These are phyloP conservation scores for Philopotamus ludificatus DNA, from an alignment of 1,140 invertebrate species.

Conservation along the genomic window DNA sequence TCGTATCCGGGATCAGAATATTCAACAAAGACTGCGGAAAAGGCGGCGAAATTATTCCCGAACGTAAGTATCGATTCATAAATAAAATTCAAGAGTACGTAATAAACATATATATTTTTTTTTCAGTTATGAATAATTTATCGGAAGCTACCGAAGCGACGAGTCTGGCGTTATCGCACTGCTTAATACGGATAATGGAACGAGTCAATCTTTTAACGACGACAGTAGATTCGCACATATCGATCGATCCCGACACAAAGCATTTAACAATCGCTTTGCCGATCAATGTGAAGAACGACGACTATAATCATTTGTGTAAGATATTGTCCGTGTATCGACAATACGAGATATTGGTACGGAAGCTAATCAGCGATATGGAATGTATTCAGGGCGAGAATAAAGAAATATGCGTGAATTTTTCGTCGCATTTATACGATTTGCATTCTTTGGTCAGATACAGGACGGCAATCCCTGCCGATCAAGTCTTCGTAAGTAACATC, in stretches of 20 bases:
- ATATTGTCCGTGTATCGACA: slow-evolving; percentile 61
- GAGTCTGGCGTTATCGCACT: slow-evolving; percentile 53
- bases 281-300: slow-evolving; percentile 42
- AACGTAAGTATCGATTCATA: slow-evolving; percentile 55
- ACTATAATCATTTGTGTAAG: slow-evolving; percentile 55
- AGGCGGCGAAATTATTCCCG: slow-evolving; percentile 65
- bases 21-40: slow-evolving; percentile 68
- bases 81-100: no score
- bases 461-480: slow-evolving; percentile 60
- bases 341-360: slow-evolving; percentile 61
- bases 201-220: slow-evolving; percentile 63
- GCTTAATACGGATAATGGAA: slow-evolving; percentile 59
- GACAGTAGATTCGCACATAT: slow-evolving; percentile 53
- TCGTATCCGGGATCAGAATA: slow-evolving; percentile 65
- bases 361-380: slow-evolving; percentile 58
- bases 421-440: slow-evolving; percentile 54
- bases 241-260: slow-evolving; percentile 47
- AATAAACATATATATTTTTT: slow-evolving; percentile 2
- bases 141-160: slow-evolving; percentile 59
- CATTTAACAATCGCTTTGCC: slow-evolving; percentile 38
- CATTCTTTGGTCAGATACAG: slow-evolving; percentile 61
- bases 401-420: slow-evolving; percentile 49
- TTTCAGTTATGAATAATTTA: slow-evolving; percentile 61
- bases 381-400: slow-evolving; percentile 52
- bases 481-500: slow-evolving; percentile 62